Evolutionary conservation across 2,888 invertebrate species (phyloP).

Genomic region (Habroteleia sp.): DNA sequence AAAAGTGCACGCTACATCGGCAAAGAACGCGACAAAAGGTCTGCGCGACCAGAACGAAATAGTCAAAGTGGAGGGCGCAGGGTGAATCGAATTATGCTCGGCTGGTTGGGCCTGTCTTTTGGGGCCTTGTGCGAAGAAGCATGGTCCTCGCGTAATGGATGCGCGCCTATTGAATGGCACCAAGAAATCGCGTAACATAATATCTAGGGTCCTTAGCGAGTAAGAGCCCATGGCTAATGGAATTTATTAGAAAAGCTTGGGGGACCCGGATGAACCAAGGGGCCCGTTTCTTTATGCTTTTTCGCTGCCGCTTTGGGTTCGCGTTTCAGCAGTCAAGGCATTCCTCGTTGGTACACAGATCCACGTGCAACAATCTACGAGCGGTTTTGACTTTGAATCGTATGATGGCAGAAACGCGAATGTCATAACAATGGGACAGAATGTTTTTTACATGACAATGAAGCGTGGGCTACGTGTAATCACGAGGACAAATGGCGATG

Average conservation of each 20-base stretch:
- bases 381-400: constrained; percentile 44
- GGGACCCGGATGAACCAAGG: constrained; percentile 14
- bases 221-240: constrained; percentile 79
- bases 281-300: constrained; percentile 27
- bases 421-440: constrained; percentile 33
- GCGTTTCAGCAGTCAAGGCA: constrained; percentile 45
- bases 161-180: constrained; percentile 72
- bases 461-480: constrained; percentile 1
- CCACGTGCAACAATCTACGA: constrained; percentile 4
- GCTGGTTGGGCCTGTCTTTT: constrained; percentile 68
- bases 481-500: constrained; percentile 1
- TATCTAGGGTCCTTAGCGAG: constrained; percentile 73
- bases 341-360: constrained; percentile 20
- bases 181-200: constrained; percentile 77
- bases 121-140: constrained; percentile 39
- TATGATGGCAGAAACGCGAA: constrained; percentile 7
- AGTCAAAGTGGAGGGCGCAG: constrained; percentile 65
- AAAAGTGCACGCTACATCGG: constrained; percentile 62
- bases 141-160: constrained; percentile 77
- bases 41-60: constrained; percentile 56
- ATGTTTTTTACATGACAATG: constrained; percentile 2
- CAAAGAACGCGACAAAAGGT: constrained; percentile 58
- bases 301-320: constrained; percentile 13
- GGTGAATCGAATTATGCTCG: constrained; percentile 75
- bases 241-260: constrained; percentile 77